phyloP scores from a whole-genome alignment of 2,888 invertebrate genomes.

The Drosophila paramelanica region DNA sequence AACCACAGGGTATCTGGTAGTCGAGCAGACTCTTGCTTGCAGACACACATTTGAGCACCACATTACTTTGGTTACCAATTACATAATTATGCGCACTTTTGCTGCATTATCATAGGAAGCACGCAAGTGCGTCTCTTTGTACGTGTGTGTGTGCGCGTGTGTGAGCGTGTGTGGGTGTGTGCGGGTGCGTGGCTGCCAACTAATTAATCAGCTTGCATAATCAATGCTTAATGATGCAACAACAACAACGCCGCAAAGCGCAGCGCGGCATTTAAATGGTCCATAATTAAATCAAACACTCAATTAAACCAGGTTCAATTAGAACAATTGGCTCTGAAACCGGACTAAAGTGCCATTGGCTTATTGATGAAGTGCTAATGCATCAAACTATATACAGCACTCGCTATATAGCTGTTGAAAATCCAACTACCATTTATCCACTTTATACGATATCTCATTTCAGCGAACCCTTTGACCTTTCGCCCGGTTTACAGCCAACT shows the following conservation, averaged over 20 bases:
- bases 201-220: constrained; percentile 70
- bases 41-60: not conserved
- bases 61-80: constrained; percentile 55
- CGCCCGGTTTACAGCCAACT: not conserved
- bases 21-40: not conserved
- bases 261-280: constrained; percentile 60
- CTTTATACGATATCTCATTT: not conserved
- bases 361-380: constrained; percentile 44
- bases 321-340: constrained; percentile 23
- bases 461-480: constrained; percentile 1
- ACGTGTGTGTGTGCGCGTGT: constrained; percentile 2
- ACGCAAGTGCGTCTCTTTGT: not conserved
- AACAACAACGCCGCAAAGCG: constrained; percentile 7
- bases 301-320: constrained; percentile 58
- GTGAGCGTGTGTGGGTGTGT: constrained; percentile 9
- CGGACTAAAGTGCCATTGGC: constrained; percentile 23
- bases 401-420: not conserved
- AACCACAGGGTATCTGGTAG: not conserved
- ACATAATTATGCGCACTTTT: constrained; percentile 62
- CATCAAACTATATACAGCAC: constrained; percentile 6
- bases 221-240: constrained; percentile 73
- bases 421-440: not conserved
- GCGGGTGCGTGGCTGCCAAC: constrained; percentile 30
- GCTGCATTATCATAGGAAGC: constrained; percentile 42
- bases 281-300: constrained; percentile 77